Base-by-base conservation (phyloP, 2,888 invertebrate genomes). In the Callimorpha dominula region DNA sequence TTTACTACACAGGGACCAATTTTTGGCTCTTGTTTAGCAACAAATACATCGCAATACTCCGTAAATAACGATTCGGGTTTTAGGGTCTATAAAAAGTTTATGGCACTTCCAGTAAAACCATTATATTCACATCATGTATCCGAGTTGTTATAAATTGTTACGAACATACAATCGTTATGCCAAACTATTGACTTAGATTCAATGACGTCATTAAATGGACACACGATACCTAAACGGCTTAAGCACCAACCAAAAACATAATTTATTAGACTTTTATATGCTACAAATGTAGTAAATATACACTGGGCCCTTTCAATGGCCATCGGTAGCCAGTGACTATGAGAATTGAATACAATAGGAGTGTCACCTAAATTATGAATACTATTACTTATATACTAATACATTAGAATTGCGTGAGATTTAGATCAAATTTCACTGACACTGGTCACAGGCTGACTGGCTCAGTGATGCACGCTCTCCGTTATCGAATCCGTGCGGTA, bases 161-260 rank as follows among this genome's bases (percentile, higher is more conserved):
- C 87, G 86, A 86, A 89, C 88, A 90, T 83, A 86, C 89, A 86
- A 85, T 86, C 87, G 90, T 90, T 91, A 89, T 84, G 86, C 84
- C 83, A 76, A 80, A 82, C 88, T 91, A 92, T 92, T 90, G 92
- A 90, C 92, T 92, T 87, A 87, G 90, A 90, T 89, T 88, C 89
- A 86, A 90, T 91, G 91, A 89, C 90, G 89, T 89, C 91, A 89
- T 88, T 81, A 75, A 81, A 81, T 82, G 80, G 85, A 81, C 79
- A 81, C 73, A 77, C 78, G 43, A 69, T 60, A 43, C 49, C 68
- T 72, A 43, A 52, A 70, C 20, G 43, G 20, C 50, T 52, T 69
- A 65, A 42, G 57, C 49, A 11, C 12, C 11, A 3, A 49, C 57
- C 11, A 7, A 60, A 68, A 60, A 14, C n/a, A 17, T 8, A 65